These are phyloP conservation scores for Rhinolophus ferrumequinum DNA, from an alignment of 2,113 vertebrate species.

Conservation along the genomic window DNA sequence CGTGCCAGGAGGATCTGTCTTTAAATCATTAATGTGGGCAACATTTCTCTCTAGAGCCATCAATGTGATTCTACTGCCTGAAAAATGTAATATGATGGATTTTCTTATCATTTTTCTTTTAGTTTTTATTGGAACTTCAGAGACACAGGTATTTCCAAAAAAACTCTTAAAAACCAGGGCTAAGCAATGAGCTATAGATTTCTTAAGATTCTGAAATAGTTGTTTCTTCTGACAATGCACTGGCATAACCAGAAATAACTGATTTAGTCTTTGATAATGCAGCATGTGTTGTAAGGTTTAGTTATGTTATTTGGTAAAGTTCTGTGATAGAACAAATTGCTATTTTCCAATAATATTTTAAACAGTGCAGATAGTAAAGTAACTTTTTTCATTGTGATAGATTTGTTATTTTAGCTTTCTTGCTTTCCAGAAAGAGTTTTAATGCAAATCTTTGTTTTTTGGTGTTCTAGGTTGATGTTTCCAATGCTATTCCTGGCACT, in stretches of 20 bases:
- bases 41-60: slow-evolving; percentile 86
- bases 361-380: background rate
- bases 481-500: slow-evolving; percentile 86
- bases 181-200: background rate
- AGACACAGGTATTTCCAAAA: slow-evolving; percentile 86
- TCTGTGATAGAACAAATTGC: background rate
- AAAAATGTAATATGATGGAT: slow-evolving; percentile 84
- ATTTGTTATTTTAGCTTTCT: background rate
- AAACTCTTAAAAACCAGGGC: slow-evolving; percentile 21
- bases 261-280: slow-evolving; percentile 19
- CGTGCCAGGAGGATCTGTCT: slow-evolving; percentile 89
- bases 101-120: slow-evolving; percentile 81
- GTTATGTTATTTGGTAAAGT: background rate
- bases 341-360: slow-evolving; percentile 14
- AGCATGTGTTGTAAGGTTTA: background rate
- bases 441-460: slow-evolving; percentile 41
- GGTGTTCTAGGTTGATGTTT: slow-evolving; percentile 89
- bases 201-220: slow-evolving; percentile 12
- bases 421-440: slow-evolving; percentile 54
- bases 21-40: slow-evolving; percentile 96
- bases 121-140: slow-evolving; percentile 83
- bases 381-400: background rate
- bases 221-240: slow-evolving; percentile 26
- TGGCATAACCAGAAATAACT: slow-evolving; percentile 3
- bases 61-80: slow-evolving; percentile 83